These are phyloP conservation scores for Porphyrio hochstetteri DNA, from an alignment of 2,113 vertebrate genomes.

Conservation along the genomic window DNA sequence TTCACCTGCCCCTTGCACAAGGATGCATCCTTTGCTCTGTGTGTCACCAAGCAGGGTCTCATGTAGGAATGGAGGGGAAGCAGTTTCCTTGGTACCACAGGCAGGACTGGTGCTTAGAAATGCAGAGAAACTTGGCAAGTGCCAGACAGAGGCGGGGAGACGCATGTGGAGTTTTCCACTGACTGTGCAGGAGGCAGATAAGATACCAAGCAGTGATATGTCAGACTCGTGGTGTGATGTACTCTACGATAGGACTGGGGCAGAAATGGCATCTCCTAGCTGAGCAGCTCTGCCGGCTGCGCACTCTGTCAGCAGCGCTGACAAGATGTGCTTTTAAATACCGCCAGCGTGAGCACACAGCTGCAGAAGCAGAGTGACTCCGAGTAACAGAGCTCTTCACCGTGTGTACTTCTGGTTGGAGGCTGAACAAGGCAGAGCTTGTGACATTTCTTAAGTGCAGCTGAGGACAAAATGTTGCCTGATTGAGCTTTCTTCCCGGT, in stretches of 20 bases:
- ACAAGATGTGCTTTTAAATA: background rate
- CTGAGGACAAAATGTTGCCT: background rate
- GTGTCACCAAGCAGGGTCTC: background rate
- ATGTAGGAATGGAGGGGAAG: background rate
- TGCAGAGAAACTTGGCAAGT: background rate
- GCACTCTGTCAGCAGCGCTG: background rate
- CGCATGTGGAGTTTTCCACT: background rate
- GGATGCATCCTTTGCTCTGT: background rate
- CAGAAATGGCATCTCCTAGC: background rate
- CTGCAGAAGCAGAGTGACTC: background rate
- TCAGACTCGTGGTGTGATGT: background rate
- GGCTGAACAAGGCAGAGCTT: background rate
- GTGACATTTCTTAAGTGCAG: background rate
- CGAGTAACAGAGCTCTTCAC: background rate
- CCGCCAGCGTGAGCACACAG: background rate
- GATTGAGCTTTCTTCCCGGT: background rate
- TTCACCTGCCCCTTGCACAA: background rate
- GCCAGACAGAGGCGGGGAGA: background rate
- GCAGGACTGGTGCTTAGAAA: background rate
- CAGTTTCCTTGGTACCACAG: fast-evolving
- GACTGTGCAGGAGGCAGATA: background rate
- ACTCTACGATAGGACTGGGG: background rate
- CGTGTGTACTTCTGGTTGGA: background rate
- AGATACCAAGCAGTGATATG: background rate
- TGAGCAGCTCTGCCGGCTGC: background rate